Conservation (phyloP, 2,113 vertebrate genomes). For the Lanius ludovicianus region DNA sequence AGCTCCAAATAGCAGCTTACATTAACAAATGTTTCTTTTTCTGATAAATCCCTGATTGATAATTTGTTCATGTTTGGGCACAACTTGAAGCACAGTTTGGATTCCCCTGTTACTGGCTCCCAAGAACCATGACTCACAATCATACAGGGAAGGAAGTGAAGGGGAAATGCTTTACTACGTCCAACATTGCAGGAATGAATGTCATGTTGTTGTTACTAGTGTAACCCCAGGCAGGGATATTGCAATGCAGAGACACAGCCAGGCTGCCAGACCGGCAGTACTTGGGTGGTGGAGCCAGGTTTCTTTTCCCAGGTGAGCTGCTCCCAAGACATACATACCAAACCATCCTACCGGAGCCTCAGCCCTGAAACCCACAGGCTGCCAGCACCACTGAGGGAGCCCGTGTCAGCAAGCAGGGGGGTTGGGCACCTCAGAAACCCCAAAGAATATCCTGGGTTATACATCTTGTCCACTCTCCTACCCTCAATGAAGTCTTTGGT, state of each 20-base stretch:
- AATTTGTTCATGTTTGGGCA: neutral
- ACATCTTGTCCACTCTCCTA: neutral
- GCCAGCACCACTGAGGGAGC: neutral
- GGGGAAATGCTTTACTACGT: constrained; percentile 16
- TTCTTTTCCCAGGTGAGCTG: neutral
- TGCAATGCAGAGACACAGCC: neutral
- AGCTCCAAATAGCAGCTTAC: neutral
- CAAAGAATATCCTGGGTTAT: neutral
- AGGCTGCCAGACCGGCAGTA: neutral
- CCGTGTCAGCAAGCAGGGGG: neutral
- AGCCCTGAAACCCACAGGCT: neutral
- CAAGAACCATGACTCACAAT: neutral
- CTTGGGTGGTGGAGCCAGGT: neutral
- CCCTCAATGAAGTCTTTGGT: neutral
- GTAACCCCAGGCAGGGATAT: neutral
- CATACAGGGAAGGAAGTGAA: neutral
- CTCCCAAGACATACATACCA: neutral
- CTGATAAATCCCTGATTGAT: neutral
- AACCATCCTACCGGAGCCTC: neutral
- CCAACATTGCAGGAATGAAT: neutral
- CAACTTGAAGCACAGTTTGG: neutral
- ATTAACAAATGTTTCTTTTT: neutral
- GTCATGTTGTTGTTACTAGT: neutral
- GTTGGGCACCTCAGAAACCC: neutral
- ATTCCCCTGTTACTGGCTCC: neutral